These are phyloP conservation scores for Pollenia labialis DNA, from an alignment of 2,888 invertebrate species.

Conservation along the genomic window DNA sequence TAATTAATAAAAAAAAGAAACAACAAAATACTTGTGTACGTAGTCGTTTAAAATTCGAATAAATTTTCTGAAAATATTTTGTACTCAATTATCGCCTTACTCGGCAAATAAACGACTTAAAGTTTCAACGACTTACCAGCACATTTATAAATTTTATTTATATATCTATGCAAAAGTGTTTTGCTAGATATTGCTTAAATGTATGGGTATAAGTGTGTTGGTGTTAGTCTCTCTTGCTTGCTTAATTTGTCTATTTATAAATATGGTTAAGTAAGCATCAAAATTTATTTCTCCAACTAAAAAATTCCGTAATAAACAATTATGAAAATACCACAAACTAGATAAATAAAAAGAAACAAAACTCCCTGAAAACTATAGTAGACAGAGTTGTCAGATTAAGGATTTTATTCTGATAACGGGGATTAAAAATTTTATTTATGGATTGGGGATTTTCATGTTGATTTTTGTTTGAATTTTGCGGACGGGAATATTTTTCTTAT, in stretches of 20 bases:
- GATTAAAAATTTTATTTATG: too few species aligned
- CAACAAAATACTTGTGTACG: not conserved
- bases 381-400: not conserved
- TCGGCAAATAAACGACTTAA: constrained; percentile 43
- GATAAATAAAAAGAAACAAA: constrained; percentile 35
- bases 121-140: constrained; percentile 45
- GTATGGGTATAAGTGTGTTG: not conserved
- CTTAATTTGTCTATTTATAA: constrained; percentile 65
- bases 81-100: constrained; percentile 51
- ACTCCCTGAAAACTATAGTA: constrained; percentile 3
- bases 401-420: too few species aligned
- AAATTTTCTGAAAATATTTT: constrained; percentile 44
- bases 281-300: constrained; percentile 50
- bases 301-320: constrained; percentile 59
- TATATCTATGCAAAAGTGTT: not conserved
- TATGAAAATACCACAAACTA: constrained; percentile 56
- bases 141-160: constrained; percentile 28
- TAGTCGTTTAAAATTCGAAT: constrained; percentile 45
- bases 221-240: constrained; percentile 14
- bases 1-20: not conserved
- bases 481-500: too few species aligned
- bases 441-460: too few species aligned
- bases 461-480: too few species aligned
- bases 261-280: constrained; percentile 51
- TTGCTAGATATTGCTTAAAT: not conserved